A percentile compares a stretch with the other conserved stretches of the same genome.
These are phyloP conservation scores for Micrastur ruficollis DNA, from an alignment of 2,797 vertebrate genomes.

Conservation along the genomic window DNA sequence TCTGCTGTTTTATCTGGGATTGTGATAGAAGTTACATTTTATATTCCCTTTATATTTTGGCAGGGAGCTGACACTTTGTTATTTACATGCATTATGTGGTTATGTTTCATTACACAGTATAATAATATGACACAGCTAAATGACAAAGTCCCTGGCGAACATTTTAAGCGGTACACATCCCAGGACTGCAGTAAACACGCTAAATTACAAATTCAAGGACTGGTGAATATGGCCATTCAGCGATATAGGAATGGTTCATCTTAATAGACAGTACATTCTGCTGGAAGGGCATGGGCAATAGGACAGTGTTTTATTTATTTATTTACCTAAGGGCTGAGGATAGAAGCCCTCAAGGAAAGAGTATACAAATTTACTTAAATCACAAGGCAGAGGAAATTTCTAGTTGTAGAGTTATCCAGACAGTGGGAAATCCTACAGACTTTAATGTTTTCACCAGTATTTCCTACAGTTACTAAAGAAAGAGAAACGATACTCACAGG, in stretches of 20 bases:
- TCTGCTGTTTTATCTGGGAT: slow-evolving; percentile 9
- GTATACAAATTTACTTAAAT: background rate
- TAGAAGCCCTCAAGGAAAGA: slow-evolving; percentile 6
- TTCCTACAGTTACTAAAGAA: background rate
- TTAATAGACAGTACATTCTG: background rate
- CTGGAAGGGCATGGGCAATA: background rate
- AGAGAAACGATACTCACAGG: background rate
- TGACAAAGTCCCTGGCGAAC: slow-evolving; percentile 36
- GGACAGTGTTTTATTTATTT: slow-evolving; percentile 6
- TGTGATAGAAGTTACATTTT: slow-evolving; percentile 8
- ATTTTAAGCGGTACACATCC: background rate
- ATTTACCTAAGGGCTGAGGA: background rate
- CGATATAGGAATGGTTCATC: background rate
- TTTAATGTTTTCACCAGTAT: background rate
- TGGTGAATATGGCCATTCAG: background rate
- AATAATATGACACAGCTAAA: slow-evolving; percentile 51
- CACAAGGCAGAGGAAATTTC: background rate
- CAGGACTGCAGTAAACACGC: background rate
- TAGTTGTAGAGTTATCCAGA: background rate
- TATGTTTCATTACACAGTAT: slow-evolving; percentile 59
- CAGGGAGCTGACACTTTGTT: slow-evolving; percentile 38
- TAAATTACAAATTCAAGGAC: slow-evolving; percentile 41
- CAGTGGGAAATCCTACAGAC: background rate
- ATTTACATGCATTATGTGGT: slow-evolving; percentile 49
- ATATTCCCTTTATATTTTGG: slow-evolving; percentile 29